Percentiles rank a stretch among this genome's conserved stretches.
phyloP scores from a whole-genome alignment of 2,888 invertebrate species.

The Athalia cordata region DNA sequence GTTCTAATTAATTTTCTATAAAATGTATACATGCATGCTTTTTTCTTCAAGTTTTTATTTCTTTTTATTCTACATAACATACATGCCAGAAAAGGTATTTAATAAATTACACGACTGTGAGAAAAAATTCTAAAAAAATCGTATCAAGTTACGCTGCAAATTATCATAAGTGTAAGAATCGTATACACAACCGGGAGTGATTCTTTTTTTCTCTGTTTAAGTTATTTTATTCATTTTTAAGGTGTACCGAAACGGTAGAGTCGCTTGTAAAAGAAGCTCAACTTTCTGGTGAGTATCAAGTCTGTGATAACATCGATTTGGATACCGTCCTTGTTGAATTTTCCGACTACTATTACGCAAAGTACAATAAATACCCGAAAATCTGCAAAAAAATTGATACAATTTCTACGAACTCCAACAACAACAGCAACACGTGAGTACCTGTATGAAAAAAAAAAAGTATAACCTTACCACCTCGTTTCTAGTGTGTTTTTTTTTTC shows the following conservation, averaged over 20 bases:
- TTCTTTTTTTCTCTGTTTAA: no score
- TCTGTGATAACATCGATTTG: slow-evolving; percentile 95
- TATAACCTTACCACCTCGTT: neutral
- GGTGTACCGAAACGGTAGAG: slow-evolving; percentile 79
- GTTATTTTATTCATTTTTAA: slow-evolving; percentile 37
- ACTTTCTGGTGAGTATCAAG: slow-evolving; percentile 80
- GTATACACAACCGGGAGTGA: no score
- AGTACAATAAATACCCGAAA: slow-evolving; percentile 91
- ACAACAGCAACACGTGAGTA: slow-evolving; percentile 50
- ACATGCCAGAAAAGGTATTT: no score
- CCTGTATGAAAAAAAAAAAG: neutral
- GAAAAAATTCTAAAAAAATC: no score
- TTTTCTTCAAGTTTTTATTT: no score
- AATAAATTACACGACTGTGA: no score
- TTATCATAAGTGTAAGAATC: no score
- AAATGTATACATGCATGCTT: no score
- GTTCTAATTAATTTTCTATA: no score
- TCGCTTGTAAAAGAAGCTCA: slow-evolving; percentile 83
- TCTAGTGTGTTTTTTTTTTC: neutral
- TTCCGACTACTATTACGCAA: slow-evolving; percentile 88
- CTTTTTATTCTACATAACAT: no score
- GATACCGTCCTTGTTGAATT: slow-evolving; percentile 92
- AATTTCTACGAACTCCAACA: neutral
- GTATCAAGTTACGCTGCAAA: no score
- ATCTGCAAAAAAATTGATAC: slow-evolving; percentile 80